Conservation (phyloP, 2,113 vertebrate genomes). For the Tichodroma muraria region DNA sequence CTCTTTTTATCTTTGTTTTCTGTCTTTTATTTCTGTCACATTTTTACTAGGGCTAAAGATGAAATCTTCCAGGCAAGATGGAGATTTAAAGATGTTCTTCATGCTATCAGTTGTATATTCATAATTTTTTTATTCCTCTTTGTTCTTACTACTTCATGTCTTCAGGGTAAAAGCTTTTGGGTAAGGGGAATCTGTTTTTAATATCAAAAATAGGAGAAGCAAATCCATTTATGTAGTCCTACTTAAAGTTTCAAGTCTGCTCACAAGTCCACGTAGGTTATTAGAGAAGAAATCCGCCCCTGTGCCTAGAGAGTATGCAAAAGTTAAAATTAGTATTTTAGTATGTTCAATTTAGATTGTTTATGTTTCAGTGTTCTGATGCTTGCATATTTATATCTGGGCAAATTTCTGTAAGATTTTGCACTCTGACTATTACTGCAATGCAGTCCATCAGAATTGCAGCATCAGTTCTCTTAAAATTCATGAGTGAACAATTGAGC, state of each 20-base stretch:
- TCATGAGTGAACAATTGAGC: not conserved
- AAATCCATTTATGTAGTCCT: not conserved
- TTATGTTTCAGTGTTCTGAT: not conserved
- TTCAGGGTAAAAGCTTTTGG: slow-evolving; percentile 51
- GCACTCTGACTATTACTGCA: not conserved
- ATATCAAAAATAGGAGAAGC: not conserved
- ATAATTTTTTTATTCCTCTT: slow-evolving; percentile 29
- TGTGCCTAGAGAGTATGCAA: not conserved
- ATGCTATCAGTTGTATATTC: slow-evolving; percentile 44
- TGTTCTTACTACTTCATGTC: slow-evolving; percentile 46
- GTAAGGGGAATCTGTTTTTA: slow-evolving; percentile 57
- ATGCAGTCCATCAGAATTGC: not conserved
- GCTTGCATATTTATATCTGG: not conserved
- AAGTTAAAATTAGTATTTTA: not conserved
- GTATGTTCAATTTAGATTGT: not conserved
- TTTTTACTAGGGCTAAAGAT: slow-evolving; percentile 57
- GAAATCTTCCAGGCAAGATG: slow-evolving; percentile 46
- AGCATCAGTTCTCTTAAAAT: not conserved
- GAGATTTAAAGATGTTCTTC: slow-evolving; percentile 49
- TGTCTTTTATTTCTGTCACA: slow-evolving; percentile 39
- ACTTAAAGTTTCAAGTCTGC: not conserved
- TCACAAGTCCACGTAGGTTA: not conserved
- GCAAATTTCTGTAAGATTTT: not conserved
- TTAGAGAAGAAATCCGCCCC: not conserved
- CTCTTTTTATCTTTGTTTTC: slow-evolving; percentile 43